These are phyloP conservation scores for Sciurus niger DNA, from an alignment of 2,113 vertebrate species.

Conservation along the genomic window DNA sequence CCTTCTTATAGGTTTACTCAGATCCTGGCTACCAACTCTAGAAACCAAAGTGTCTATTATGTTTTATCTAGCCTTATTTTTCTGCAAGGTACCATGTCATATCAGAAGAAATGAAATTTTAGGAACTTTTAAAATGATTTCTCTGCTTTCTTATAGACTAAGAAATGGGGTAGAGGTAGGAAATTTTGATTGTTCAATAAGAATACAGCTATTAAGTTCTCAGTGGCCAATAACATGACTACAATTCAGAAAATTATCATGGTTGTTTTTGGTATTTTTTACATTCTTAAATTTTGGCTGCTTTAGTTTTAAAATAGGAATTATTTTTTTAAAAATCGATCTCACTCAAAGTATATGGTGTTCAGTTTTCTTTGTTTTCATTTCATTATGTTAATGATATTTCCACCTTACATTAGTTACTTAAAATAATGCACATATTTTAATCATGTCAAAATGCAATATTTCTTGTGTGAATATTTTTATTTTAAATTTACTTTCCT, in stretches of 20 bases:
- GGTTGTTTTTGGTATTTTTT: not conserved
- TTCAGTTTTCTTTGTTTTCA: not conserved
- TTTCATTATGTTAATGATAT: not conserved
- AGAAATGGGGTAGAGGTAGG: not conserved
- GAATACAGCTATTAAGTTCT: not conserved
- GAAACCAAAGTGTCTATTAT: not conserved
- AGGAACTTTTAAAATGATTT: not conserved
- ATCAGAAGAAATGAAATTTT: not conserved
- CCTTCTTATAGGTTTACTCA: not conserved
- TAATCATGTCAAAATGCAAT: not conserved
- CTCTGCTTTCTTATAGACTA: not conserved
- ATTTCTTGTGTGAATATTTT: not conserved
- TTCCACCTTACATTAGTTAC: not conserved
- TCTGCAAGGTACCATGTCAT: not conserved
- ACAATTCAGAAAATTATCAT: not conserved
- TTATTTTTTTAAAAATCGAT: not conserved
- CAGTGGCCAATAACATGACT: not conserved
- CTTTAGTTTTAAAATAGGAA: not conserved
- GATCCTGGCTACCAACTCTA: not conserved
- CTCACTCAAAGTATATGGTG: not conserved
- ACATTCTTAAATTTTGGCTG: not conserved
- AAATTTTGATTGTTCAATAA: not conserved
- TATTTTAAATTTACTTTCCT: not conserved
- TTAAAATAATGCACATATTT: not conserved
- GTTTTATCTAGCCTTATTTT: not conserved